These are phyloP conservation scores for Trachelipus rathkii DNA, from an alignment of 1,140 invertebrate genomes.

Conservation along the genomic window DNA sequence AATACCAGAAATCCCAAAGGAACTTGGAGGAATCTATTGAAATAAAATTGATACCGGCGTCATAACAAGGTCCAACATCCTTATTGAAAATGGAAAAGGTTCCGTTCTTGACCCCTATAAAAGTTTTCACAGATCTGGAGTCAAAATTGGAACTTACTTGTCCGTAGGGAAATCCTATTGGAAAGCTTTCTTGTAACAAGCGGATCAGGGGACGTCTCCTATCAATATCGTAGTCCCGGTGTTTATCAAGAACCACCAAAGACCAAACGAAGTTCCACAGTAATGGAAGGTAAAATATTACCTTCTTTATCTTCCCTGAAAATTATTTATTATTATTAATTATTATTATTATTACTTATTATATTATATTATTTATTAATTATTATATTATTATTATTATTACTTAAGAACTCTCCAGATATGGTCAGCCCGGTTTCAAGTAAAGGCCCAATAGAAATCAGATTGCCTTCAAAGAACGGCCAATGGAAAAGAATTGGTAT, in stretches of 20 bases:
- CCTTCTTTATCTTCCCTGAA: neutral
- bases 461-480: slow-evolving; percentile 69
- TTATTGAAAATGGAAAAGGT: slow-evolving; percentile 70
- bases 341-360: neutral
- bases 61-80: slow-evolving; percentile 60
- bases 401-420: slow-evolving; percentile 62
- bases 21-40: slow-evolving; percentile 56
- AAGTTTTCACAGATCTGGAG: too few relatives aligned
- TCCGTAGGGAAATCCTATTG: slow-evolving; percentile 61
- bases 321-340: neutral
- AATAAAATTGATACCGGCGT: slow-evolving; percentile 65
- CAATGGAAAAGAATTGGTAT: slow-evolving; percentile 67
- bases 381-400: neutral
- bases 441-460: slow-evolving; percentile 70
- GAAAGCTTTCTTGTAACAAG: slow-evolving; percentile 62
- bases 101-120: slow-evolving; percentile 70
- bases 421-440: slow-evolving; percentile 70
- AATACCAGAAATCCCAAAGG: slow-evolving; percentile 44
- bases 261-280: slow-evolving; percentile 63
- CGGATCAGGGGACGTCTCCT: slow-evolving; percentile 75
- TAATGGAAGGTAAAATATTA: slow-evolving; percentile 63
- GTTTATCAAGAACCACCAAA: slow-evolving; percentile 68
- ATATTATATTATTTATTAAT: neutral
- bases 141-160: slow-evolving; percentile 65
- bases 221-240: slow-evolving; percentile 75